Conservation (phyloP, 2,797 vertebrate species). For the Phaenicophaeus curvirostris region DNA sequence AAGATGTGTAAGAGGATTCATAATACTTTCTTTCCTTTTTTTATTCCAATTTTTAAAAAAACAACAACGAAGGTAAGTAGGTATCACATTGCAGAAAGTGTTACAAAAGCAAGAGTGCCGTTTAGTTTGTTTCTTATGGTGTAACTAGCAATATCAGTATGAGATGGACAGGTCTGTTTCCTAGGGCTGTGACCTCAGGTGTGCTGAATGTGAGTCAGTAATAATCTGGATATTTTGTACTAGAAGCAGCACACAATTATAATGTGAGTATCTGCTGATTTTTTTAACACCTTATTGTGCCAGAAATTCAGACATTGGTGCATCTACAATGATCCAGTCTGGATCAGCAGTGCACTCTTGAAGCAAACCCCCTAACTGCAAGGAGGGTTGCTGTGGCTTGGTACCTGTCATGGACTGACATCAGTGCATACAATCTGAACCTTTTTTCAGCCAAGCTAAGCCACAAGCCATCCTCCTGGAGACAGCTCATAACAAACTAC, state of each 20-base stretch:
- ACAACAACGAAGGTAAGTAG: not conserved
- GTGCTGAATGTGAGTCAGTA: not conserved
- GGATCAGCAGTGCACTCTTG: not conserved
- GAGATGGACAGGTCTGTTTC: not conserved
- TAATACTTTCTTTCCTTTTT: not conserved
- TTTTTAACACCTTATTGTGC: not conserved
- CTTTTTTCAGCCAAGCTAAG: not conserved
- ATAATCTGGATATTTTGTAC: not conserved
- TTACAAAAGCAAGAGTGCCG: not conserved
- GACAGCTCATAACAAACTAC: not conserved
- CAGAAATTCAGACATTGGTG: not conserved
- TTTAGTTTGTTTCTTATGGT: not conserved
- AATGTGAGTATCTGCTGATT: not conserved
- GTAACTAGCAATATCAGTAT: fast-evolving
- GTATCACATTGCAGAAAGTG: not conserved
- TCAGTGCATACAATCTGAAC: fast-evolving
- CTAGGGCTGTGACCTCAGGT: not conserved
- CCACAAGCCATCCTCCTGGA: fast-evolving
- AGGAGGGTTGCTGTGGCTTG: not conserved
- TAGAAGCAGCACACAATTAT: not conserved
- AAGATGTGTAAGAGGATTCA: not conserved
- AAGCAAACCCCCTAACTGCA: not conserved
- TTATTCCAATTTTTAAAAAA: not conserved
- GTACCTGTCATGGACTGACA: fast-evolving
- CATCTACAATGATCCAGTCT: not conserved